These are phyloP conservation scores for Drosophila arizonae DNA, from an alignment of 1,140 invertebrate species.

Conservation along the genomic window DNA sequence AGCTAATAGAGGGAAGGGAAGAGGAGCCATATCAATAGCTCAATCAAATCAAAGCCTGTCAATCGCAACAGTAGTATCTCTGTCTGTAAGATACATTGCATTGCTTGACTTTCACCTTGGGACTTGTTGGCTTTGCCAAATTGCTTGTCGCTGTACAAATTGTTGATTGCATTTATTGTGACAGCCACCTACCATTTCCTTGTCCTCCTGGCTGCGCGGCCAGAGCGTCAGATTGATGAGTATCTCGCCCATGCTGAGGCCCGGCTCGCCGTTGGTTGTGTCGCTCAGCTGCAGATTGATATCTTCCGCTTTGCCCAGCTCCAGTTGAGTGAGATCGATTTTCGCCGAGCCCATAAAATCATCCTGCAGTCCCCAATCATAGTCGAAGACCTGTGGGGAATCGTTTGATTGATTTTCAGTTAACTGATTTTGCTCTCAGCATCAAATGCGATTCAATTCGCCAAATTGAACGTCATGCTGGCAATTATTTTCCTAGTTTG, in stretches of 20 bases:
- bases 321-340: conserved; percentile 92
- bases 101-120: conserved; percentile 15
- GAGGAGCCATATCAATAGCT: too few relatives aligned
- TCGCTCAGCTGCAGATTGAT: conserved; percentile 90
- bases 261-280: conserved; percentile 84
- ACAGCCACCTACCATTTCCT: conserved; percentile 90
- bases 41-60: not conserved
- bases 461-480: conserved; percentile 41
- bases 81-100: conserved; percentile 19
- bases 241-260: conserved; percentile 91
- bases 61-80: not conserved
- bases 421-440: conserved; percentile 21
- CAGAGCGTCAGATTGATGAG: conserved; percentile 91
- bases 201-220: conserved; percentile 95
- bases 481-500: conserved; percentile 8
- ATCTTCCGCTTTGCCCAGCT: conserved; percentile 92
- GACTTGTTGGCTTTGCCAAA: conserved; percentile 1
- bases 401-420: conserved; percentile 31
- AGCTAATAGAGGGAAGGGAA: too few relatives aligned
- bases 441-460: conserved; percentile 20
- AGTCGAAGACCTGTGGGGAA: conserved; percentile 93
- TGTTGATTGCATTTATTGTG: conserved; percentile 36
- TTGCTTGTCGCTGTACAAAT: conserved; percentile 19
- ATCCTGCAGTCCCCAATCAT: conserved; percentile 98
- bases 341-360: conserved; percentile 98